These are phyloP conservation scores for Chironomus striatipennis DNA, from an alignment of 1,140 invertebrate genomes.

Conservation along the genomic window DNA sequence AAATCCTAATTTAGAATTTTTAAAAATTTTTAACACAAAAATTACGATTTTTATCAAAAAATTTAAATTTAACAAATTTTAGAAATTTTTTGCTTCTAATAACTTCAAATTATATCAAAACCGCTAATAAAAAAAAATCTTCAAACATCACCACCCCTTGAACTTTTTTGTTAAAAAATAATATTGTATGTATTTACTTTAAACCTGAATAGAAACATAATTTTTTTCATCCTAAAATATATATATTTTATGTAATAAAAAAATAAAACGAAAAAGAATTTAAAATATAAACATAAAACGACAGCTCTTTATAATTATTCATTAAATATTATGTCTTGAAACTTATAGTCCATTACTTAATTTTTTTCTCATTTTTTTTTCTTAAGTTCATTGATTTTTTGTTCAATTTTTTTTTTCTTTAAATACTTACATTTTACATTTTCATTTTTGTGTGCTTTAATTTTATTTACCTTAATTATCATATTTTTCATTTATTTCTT, in stretches of 20 bases:
- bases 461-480: conserved; percentile 15
- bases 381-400: conserved; percentile 21
- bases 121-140: too few relatives aligned
- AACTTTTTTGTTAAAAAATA: too few relatives aligned
- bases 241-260: neutral
- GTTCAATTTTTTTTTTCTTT: neutral
- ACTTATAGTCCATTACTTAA: conserved; percentile 3
- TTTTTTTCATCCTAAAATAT: neutral
- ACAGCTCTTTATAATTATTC: conserved; percentile 16
- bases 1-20: too few relatives aligned
- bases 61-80: too few relatives aligned
- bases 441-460: neutral
- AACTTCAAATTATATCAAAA: too few relatives aligned
- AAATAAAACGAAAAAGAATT: neutral
- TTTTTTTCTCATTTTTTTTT: neutral
- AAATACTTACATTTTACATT: conserved; percentile 23
- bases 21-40: too few relatives aligned
- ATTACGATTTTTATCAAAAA: too few relatives aligned
- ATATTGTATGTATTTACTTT: neutral
- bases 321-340: conserved; percentile 18
- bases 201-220: conserved; percentile 3
- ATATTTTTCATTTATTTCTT: neutral
- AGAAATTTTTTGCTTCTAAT: too few relatives aligned
- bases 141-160: too few relatives aligned
- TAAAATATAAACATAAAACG: conserved; percentile 21